Evolutionary conservation across 35 echinoderm and acorn worm species (phyloP).

Genomic region (Heliocidaris tuberculata): DNA sequence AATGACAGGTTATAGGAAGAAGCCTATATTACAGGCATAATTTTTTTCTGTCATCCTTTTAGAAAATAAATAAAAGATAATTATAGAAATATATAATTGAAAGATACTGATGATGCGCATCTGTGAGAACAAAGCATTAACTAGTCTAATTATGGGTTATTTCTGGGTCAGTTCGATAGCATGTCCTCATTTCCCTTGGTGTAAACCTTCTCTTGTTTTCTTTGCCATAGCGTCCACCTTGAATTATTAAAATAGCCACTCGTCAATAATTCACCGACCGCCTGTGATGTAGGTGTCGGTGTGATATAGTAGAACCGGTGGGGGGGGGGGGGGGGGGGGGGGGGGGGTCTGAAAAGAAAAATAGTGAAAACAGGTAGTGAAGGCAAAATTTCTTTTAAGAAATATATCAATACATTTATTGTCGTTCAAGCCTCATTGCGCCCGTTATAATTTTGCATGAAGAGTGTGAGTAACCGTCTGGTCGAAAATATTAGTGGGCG

Average conservation of each 20-base stretch:
- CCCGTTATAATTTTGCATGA: too few species aligned
- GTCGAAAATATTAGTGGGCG: too few species aligned
- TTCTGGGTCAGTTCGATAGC: neutral
- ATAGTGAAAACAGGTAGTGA: neutral
- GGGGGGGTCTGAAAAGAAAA: neutral
- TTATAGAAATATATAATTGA: neutral
- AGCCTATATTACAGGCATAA: too few species aligned
- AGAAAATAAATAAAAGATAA: neutral
- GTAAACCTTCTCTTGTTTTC: neutral
- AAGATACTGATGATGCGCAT: neutral
- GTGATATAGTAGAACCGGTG: neutral
- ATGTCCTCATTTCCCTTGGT: neutral
- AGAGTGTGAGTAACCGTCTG: too few species aligned
- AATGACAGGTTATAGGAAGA: too few species aligned
- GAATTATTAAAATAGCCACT: conserved; percentile 3
- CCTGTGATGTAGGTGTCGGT: neutral
- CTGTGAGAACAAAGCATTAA: neutral
- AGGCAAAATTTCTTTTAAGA: neutral
- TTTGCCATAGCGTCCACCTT: neutral
- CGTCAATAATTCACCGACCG: neutral
- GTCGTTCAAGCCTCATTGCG: too few species aligned
- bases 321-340: neutral
- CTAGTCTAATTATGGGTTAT: neutral
- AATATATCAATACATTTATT: too few species aligned
- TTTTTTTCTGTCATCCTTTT: neutral